phyloP scores from a whole-genome alignment of 2,888 invertebrate genomes.

The Hydriomena furcata region DNA sequence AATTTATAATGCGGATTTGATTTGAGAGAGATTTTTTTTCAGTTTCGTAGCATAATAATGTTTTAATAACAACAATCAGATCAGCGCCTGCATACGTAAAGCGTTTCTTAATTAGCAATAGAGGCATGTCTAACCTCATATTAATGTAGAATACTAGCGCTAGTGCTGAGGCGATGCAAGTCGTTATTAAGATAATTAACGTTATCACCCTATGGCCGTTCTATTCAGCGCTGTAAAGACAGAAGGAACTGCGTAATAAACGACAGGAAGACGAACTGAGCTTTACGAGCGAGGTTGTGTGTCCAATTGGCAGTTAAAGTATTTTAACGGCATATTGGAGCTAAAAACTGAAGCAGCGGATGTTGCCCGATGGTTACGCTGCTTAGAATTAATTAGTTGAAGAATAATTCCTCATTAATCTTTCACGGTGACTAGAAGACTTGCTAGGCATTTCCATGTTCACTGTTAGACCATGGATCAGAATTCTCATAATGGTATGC shows the following conservation, averaged over 20 bases:
- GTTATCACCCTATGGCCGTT: slow-evolving; percentile 31
- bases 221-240: slow-evolving; percentile 45
- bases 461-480: slow-evolving; percentile 46
- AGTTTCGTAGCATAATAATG: too few relatives aligned
- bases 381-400: slow-evolving; percentile 64
- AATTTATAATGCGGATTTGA: too few relatives aligned
- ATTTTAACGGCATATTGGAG: slow-evolving; percentile 69
- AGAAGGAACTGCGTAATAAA: slow-evolving; percentile 61
- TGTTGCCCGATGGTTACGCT: slow-evolving; percentile 48
- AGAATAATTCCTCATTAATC: slow-evolving; percentile 71
- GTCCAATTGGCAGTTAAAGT: slow-evolving; percentile 65
- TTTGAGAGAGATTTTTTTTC: too few relatives aligned
- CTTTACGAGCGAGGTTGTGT: slow-evolving; percentile 69
- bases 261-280: slow-evolving; percentile 60
- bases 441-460: slow-evolving; percentile 59
- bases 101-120: too few relatives aligned
- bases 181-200: slow-evolving; percentile 42
- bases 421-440: slow-evolving; percentile 50
- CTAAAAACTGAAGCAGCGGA: slow-evolving; percentile 64
- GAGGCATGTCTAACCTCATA: too few relatives aligned
- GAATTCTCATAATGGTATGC: slow-evolving; percentile 57
- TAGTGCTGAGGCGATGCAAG: slow-evolving; percentile 10
- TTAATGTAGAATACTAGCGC: neutral
- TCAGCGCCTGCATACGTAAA: too few relatives aligned
- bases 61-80: too few relatives aligned